Evolutionary conservation across 2,888 invertebrate genomes (phyloP).

Genomic region (Drosophila vallismaia): DNA sequence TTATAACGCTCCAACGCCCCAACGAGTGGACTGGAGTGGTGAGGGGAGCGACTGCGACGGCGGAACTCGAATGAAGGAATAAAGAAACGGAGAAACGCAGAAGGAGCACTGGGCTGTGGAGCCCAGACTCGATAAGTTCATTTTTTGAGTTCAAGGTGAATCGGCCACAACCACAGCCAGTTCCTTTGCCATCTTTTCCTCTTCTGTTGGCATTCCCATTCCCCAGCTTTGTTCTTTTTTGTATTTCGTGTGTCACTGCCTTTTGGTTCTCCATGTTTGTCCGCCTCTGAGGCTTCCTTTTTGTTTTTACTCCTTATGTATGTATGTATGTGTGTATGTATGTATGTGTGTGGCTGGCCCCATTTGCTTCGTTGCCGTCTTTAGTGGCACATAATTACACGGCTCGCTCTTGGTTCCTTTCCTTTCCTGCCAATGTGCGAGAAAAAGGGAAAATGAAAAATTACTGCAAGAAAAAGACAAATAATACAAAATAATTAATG

Average conservation of each 20-base stretch:
- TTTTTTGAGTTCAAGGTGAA: conserved; percentile 76
- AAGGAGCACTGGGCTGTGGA: conserved; percentile 17
- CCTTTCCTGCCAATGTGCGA: conserved; percentile 5
- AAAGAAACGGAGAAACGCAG: conserved; percentile 9
- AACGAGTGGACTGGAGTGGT: conserved; percentile 16
- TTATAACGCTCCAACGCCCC: conserved; percentile 54
- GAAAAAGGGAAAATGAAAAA: conserved; percentile 49
- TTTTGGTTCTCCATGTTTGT: conserved; percentile 26
- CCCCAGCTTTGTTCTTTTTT: conserved; percentile 9
- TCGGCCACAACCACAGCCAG: conserved; percentile 44
- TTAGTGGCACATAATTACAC: conserved; percentile 72
- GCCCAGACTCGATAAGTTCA: conserved; percentile 64
- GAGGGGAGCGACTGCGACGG: conserved; percentile 32
- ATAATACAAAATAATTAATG: conserved; percentile 43
- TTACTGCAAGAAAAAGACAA: conserved; percentile 44
- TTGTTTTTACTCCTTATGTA: conserved; percentile 27
- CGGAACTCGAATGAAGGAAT: conserved; percentile 22
- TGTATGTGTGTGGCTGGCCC: conserved; percentile 41
- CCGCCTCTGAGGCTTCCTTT: conserved; percentile 25
- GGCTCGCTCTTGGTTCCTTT: conserved; percentile 28
- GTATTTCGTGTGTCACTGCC: conserved; percentile 53
- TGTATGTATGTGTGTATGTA: too few relatives aligned
- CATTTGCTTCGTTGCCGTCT: conserved; percentile 68
- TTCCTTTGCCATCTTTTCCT: conserved; percentile 17
- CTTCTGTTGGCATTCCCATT: conserved; percentile 7